Percentiles rank a stretch among this genome's conserved stretches.
Conservation (phyloP, 2,888 invertebrate species). For the Liodrosophila aerea region DNA sequence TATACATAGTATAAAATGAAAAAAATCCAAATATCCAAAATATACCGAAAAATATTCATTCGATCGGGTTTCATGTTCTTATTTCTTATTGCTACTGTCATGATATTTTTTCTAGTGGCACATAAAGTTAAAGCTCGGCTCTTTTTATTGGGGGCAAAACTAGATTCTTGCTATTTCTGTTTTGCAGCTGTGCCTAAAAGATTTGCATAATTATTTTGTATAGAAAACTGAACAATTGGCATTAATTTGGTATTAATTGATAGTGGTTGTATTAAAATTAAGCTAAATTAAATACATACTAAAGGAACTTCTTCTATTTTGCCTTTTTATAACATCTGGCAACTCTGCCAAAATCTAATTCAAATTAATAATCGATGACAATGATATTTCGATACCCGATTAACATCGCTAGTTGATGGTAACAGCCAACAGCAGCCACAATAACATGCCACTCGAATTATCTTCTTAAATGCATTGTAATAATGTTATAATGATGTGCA, state of each 20-base stretch:
- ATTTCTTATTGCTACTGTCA: conserved; percentile 19
- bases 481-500: conserved; percentile 68
- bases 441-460: conserved; percentile 53
- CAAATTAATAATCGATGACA: too few relatives aligned
- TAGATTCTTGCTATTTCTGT: conserved; percentile 44
- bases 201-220: conserved; percentile 28
- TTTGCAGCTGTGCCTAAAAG: conserved; percentile 52
- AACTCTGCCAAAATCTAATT: too few relatives aligned
- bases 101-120: conserved; percentile 30
- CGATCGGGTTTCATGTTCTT: conserved; percentile 45
- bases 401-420: too few relatives aligned
- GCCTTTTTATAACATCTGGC: too few relatives aligned
- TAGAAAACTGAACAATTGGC: conserved; percentile 17
- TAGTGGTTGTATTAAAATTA: not conserved
- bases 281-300: too few relatives aligned
- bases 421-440: conserved; percentile 40
- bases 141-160: conserved; percentile 31
- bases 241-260: conserved; percentile 21
- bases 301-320: too few relatives aligned
- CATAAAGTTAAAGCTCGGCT: conserved; percentile 31
- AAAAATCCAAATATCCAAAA: not conserved
- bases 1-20: not conserved
- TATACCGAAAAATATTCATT: conserved; percentile 26
- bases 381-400: too few relatives aligned
- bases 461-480: conserved; percentile 45